Base-by-base conservation (phyloP, 2,888 invertebrate species). In the Mellilla xanthometata region DNA sequence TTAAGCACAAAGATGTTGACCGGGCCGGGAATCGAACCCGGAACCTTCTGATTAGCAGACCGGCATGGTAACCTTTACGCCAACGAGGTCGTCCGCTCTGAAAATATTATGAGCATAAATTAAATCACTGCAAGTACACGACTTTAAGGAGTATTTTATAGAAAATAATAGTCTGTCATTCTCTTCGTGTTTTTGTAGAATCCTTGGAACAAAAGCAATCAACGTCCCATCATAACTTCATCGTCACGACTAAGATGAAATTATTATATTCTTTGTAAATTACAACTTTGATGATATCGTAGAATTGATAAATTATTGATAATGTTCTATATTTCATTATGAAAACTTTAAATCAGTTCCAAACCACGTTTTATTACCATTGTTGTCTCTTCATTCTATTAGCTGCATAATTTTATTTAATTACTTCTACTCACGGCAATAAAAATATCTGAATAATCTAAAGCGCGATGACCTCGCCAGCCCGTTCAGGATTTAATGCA, bases 401-500 rank as follows among this genome's bases (percentile, higher is more conserved):
- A n/a, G n/a, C n/a, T n/a, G n/a, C n/a, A n/a, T 19, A 3, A 12
- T 12, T 36, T 10, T 29, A 24, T 8, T 33, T 24, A n/a, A 24
- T 12, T 3, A 12, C 29, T 12, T 29, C 12, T 7, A 10, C 30
- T 27, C 34, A 34, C 60, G 60, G 53, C 58, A 60, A 56, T 62
- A 61, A 58, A 62, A 63, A 62, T 56, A 61, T 62, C 13, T 46
- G 46, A 46, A 49, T 38, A 44, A 66, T 64, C 60, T 64, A 58
- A 65, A 63, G 65, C 66, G 54, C 54, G 70, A 56, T 62, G 72
- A 72, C 75, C 79, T 80, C 69, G 77, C 56, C 62, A 53, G 72
- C 62, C 66, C 61, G 65, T 61, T 63, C 65, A 59, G 66, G 54
- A 69, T 70, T 76, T 77, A 70, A 67, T 72, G 77, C 76, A 81